Percentiles rank a stretch among this genome's conserved stretches.
Conservation (phyloP, 1,140 invertebrate species). For the Agraylea sexmaculata region DNA sequence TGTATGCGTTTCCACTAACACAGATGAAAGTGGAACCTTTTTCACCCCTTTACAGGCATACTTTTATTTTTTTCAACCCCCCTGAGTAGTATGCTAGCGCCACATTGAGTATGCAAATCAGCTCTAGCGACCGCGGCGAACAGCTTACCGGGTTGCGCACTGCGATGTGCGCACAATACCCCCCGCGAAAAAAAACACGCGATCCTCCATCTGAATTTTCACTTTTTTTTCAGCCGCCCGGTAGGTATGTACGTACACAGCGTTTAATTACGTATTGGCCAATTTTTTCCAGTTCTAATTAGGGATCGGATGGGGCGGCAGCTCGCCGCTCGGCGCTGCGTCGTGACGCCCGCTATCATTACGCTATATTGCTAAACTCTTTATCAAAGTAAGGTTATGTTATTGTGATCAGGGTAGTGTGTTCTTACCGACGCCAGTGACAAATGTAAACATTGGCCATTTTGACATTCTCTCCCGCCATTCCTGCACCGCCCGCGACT, state of each 20-base stretch:
- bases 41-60: not conserved
- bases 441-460: too few species aligned
- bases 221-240: constrained; percentile 40
- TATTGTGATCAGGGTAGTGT: too few species aligned
- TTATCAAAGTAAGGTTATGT: too few species aligned
- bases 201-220: constrained; percentile 33
- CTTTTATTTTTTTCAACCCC: not conserved
- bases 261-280: constrained; percentile 43
- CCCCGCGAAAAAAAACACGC: constrained; percentile 35
- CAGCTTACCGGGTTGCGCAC: constrained; percentile 15
- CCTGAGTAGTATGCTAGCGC: not conserved
- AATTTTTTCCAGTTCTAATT: constrained; percentile 35
- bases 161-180: constrained; percentile 11
- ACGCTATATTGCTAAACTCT: too few species aligned
- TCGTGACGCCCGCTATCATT: too few species aligned
- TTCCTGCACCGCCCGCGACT: too few species aligned
- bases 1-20: too few species aligned
- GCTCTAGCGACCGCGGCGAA: not conserved
- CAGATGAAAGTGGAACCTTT: too few species aligned
- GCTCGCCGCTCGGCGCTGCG: too few species aligned
- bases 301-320: constrained; percentile 17
- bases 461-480: too few species aligned
- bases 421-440: too few species aligned
- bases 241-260: constrained; percentile 37
- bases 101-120: too few species aligned